These are phyloP conservation scores for Anhinga anhinga DNA, from an alignment of 2,113 vertebrate genomes.

Conservation along the genomic window DNA sequence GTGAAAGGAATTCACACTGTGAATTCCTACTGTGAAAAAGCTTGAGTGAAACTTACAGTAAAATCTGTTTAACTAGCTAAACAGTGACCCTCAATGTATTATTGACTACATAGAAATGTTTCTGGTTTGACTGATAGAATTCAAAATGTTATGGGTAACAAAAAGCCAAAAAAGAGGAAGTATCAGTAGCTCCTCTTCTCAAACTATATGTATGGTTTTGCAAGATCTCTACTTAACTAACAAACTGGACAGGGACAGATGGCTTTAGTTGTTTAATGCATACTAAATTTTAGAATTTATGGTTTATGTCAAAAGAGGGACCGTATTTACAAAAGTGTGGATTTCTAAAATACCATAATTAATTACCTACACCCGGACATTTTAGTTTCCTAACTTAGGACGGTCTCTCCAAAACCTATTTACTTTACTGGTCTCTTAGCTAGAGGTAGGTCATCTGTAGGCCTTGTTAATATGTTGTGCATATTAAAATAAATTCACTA, in stretches of 20 bases:
- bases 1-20: too few species aligned
- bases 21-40: background rate
- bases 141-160: background rate
- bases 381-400: constrained; percentile 23
- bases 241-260: background rate
- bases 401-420: constrained; percentile 39
- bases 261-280: background rate
- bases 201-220: background rate
- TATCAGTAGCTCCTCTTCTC: background rate
- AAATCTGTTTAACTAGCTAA: background rate
- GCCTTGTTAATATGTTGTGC: constrained; percentile 52
- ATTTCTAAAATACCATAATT: constrained; percentile 32
- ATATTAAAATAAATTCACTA: constrained; percentile 35
- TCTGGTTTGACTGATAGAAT: background rate
- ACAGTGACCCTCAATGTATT: background rate
- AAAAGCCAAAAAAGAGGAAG: background rate
- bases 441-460: constrained; percentile 67
- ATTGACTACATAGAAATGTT: background rate
- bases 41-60: constrained; percentile 1
- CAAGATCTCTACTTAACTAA: background rate
- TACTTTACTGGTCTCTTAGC: constrained; percentile 36
- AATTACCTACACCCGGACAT: constrained; percentile 21
- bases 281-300: background rate
- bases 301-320: background rate
- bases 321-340: background rate